Conservation (phyloP, 2,113 vertebrate species). For the Cygnus buccinator region DNA sequence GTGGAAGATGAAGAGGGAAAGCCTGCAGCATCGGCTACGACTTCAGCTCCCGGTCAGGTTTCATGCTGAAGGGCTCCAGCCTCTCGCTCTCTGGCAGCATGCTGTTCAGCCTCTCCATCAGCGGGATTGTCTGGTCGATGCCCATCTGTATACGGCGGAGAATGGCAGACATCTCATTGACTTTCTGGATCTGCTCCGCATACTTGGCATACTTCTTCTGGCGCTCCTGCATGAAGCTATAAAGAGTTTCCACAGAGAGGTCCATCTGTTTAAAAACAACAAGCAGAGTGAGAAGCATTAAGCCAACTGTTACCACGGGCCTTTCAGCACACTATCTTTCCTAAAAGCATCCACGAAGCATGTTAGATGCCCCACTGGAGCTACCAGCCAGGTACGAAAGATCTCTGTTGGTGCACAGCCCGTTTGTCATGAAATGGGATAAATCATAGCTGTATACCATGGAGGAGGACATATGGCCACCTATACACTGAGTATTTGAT, state of each 20-base stretch:
- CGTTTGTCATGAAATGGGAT: background rate
- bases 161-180: constrained; percentile 98
- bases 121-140: constrained; percentile 93
- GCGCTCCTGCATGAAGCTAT: constrained; percentile 96
- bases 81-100: constrained; percentile 92
- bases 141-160: constrained; percentile 97
- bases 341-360: background rate
- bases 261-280: constrained; percentile 86
- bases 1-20: background rate
- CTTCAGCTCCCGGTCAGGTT: constrained; percentile 80
- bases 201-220: constrained; percentile 98
- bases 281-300: background rate
- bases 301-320: background rate
- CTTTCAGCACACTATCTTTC: background rate
- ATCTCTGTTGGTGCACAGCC: background rate
- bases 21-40: background rate
- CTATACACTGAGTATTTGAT: background rate
- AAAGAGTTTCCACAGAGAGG: constrained; percentile 91
- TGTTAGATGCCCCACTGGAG: background rate
- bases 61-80: constrained; percentile 95
- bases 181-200: constrained; percentile 98
- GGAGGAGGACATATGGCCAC: background rate
- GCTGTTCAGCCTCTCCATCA: constrained; percentile 96
- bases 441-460: background rate
- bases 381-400: background rate